These are phyloP conservation scores for Tetragnatha versicolor DNA, from an alignment of 1,140 invertebrate species.

Conservation along the genomic window DNA sequence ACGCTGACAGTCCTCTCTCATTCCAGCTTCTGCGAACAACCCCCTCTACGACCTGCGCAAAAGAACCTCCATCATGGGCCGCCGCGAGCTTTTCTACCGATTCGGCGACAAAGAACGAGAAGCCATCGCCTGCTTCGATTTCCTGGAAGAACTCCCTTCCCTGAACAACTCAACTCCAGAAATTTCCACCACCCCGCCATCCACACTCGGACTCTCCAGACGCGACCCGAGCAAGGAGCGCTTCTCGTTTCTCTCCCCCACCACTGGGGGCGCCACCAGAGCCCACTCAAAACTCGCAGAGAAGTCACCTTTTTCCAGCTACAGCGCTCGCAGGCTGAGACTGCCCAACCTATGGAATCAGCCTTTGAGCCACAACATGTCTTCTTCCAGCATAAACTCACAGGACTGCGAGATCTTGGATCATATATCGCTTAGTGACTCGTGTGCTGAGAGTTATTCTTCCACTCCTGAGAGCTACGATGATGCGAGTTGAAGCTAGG, in stretches of 20 bases:
- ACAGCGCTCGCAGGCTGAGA: conserved; percentile 6
- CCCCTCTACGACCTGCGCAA: conserved; percentile 42
- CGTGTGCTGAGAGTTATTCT: conserved; percentile 62
- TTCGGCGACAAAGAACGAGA: conserved; percentile 79
- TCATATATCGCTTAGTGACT: conserved; percentile 63
- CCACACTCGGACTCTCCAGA: conserved; percentile 32
- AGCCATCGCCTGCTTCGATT: conserved; percentile 79
- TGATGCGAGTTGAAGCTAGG: conserved; percentile 20
- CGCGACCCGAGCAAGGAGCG: conserved; percentile 35
- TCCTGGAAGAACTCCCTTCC: conserved; percentile 73
- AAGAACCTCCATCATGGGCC: conserved; percentile 75
- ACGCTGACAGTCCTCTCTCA: too few relatives aligned
- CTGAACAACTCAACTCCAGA: conserved; percentile 36
- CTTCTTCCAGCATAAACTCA: conserved; percentile 45
- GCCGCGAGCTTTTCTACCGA: conserved; percentile 77
- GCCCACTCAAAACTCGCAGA: neutral
- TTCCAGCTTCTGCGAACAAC: conserved; percentile 38
- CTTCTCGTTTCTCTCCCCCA: conserved; percentile 21
- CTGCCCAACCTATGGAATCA: conserved; percentile 40
- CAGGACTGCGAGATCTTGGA: conserved; percentile 60
- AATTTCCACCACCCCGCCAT: neutral
- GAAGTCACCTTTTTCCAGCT: conserved; percentile 46
- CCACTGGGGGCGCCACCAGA: neutral
- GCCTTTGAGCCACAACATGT: conserved; percentile 43
- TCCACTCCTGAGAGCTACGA: conserved; percentile 59